Conservation (phyloP, 2,888 invertebrate species). For the Drosophila anomelani region DNA sequence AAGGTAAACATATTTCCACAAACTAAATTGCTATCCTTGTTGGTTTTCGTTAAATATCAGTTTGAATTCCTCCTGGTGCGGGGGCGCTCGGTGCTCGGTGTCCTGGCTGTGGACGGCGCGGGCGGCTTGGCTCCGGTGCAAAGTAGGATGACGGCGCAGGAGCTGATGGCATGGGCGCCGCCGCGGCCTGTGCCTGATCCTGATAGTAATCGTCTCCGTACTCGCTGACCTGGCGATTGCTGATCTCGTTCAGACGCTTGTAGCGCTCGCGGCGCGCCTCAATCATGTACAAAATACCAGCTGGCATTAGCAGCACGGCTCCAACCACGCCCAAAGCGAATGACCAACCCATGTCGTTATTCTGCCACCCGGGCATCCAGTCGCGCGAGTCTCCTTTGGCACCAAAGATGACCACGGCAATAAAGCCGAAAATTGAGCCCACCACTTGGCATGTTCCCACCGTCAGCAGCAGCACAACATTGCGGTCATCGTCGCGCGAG, state of each 20-base stretch:
- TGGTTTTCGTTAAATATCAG: slow-evolving; percentile 87
- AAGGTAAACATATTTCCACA: not conserved
- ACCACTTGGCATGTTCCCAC: slow-evolving; percentile 90
- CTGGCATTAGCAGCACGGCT: slow-evolving; percentile 90
- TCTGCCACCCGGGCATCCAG: slow-evolving; percentile 98
- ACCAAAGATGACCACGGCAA: slow-evolving; percentile 95
- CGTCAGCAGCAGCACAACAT: slow-evolving; percentile 90
- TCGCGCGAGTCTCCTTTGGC: slow-evolving; percentile 95
- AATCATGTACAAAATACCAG: slow-evolving; percentile 92
- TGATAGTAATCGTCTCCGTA: slow-evolving; percentile 86
- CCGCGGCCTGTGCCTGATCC: slow-evolving; percentile 57
- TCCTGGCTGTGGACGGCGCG: slow-evolving; percentile 79
- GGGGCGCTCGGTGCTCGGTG: slow-evolving; percentile 58
- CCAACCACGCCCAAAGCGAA: slow-evolving; percentile 94
- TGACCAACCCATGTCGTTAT: slow-evolving; percentile 97
- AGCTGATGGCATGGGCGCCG: slow-evolving; percentile 35
- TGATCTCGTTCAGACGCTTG: slow-evolving; percentile 89
- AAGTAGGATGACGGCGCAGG: slow-evolving; percentile 55
- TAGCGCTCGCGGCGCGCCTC: slow-evolving; percentile 93
- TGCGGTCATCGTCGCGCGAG: slow-evolving; percentile 91
- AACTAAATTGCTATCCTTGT: not conserved
- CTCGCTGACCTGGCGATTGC: slow-evolving; percentile 88
- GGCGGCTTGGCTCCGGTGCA: slow-evolving; percentile 77
- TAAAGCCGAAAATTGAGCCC: slow-evolving; percentile 92
- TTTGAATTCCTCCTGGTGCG: slow-evolving; percentile 86